These are phyloP conservation scores for Agrotis clavis DNA, from an alignment of 2,888 invertebrate species.

Conservation along the genomic window DNA sequence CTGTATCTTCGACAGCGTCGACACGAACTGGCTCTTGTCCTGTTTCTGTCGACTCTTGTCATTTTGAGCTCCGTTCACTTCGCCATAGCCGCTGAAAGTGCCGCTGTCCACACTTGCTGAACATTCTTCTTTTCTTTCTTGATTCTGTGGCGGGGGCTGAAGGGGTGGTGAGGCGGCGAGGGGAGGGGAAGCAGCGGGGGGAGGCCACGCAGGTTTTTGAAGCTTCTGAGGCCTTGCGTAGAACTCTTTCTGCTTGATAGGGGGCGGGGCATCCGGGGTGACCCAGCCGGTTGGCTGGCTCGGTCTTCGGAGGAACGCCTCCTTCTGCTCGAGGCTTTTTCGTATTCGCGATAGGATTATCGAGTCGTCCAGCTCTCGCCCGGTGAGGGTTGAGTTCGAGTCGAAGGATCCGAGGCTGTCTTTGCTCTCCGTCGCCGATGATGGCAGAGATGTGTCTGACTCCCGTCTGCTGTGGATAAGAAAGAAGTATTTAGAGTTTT, in stretches of 20 bases:
- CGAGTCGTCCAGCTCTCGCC: constrained; percentile 93
- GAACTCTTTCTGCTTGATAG: constrained; percentile 93
- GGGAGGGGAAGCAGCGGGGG: constrained; percentile 86
- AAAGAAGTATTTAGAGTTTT: not conserved
- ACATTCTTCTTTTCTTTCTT: constrained; percentile 87
- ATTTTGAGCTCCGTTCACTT: constrained; percentile 83
- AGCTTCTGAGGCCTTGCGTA: constrained; percentile 95
- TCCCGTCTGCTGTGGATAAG: constrained; percentile 88
- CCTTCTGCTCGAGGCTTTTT: constrained; percentile 97
- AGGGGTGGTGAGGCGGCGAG: constrained; percentile 92
- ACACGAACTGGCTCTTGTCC: constrained; percentile 90
- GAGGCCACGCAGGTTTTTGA: constrained; percentile 94
- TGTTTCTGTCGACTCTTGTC: constrained; percentile 84
- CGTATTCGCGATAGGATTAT: constrained; percentile 94
- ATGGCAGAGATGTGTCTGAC: constrained; percentile 92
- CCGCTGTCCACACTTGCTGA: constrained; percentile 88
- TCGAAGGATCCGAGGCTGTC: constrained; percentile 93
- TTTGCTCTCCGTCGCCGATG: constrained; percentile 93
- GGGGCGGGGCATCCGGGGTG: constrained; percentile 86
- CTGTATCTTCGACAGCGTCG: constrained; percentile 92
- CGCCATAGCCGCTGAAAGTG: constrained; percentile 86
- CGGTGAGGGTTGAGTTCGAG: constrained; percentile 93
- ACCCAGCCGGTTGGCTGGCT: constrained; percentile 92
- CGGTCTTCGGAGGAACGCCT: constrained; percentile 96
- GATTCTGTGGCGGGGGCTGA: constrained; percentile 67